Base-by-base conservation (phyloP, 2,888 invertebrate species). In the Cistogaster globosa region DNA sequence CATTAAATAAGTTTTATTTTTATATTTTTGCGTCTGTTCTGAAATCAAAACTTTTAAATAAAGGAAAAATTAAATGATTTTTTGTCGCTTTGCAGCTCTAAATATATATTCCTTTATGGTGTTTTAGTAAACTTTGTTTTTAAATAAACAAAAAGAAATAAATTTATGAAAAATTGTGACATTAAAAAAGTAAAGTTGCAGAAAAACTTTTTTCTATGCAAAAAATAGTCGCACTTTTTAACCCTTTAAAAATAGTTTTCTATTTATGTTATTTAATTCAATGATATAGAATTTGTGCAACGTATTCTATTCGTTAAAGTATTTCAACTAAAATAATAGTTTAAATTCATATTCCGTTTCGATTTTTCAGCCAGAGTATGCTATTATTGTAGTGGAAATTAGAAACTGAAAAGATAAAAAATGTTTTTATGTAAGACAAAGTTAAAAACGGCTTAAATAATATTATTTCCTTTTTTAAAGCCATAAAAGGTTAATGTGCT, bases 1-100 rank as follows among this genome's bases (percentile, higher is more conserved):
- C 32, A 63, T 45, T 51, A 63, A 65, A 58, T 20, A 79, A 57
- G 22, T 71, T 71, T 71, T 71, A 53, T n/a, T 69, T 26, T 60
- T 26, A 20, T 18, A n/a, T 75, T 57, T 76, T 48, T 75, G 12
- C 18, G 6, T 42, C 38, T 45, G 12, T 58, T 69, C 18, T 16
- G 26, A 62, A 79, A 72, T 72, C 71, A 72, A 63, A 79, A 79
- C 63, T 79, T 79, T 72, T 71, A 48, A 63, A 65, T 72, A 57
- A 79, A 79, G 63, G 45, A 79, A 79, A n/a, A 79, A 79, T 79
- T 71, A 79, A 79, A 72, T 71, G 63, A 58, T 48, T 57, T 57
- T 65, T 57, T 79, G 38, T 79, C 57, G 48, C 26, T 62, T 22
- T 79, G 57, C 57, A 63, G 71, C 20, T 36, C 48, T 14, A 53